phyloP scores from a whole-genome alignment of 2,888 invertebrate genomes.

The Priocnemis perturbator region DNA sequence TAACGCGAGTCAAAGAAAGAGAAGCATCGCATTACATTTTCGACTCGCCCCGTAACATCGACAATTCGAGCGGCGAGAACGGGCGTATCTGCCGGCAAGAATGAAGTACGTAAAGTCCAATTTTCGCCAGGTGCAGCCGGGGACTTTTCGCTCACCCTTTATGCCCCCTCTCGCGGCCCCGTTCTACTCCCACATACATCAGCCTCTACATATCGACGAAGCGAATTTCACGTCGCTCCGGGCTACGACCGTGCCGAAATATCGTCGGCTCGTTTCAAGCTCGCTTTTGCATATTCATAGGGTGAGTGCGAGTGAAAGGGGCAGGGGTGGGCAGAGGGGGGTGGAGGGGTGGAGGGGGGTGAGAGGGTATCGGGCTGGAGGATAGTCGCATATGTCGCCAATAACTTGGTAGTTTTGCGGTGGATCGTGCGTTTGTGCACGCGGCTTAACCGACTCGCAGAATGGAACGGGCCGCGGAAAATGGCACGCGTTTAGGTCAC shows the following conservation, averaged over 20 bases:
- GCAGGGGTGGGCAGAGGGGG: constrained; percentile 7
- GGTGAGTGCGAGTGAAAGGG: constrained; percentile 12
- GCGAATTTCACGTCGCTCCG: constrained; percentile 58
- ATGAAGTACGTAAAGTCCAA: too few relatives aligned
- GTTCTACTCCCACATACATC: too few relatives aligned
- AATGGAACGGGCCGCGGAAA: constrained; percentile 22
- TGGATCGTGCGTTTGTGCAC: constrained; percentile 20
- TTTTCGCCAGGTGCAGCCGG: too few relatives aligned
- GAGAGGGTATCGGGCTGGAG: constrained; percentile 11
- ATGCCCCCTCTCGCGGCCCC: too few relatives aligned
- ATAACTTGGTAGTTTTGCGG: constrained; percentile 60
- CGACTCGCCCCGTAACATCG: too few relatives aligned
- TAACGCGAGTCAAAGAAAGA: too few relatives aligned
- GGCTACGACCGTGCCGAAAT: constrained; percentile 59
- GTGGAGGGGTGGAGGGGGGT: constrained; percentile 15
- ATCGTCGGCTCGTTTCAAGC: constrained; percentile 64
- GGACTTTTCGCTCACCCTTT: too few relatives aligned
- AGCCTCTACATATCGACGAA: constrained; percentile 47
- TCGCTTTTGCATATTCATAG: constrained; percentile 69
- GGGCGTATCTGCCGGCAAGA: too few relatives aligned
- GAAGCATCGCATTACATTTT: too few relatives aligned
- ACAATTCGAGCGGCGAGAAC: too few relatives aligned
- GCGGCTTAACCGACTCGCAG: constrained; percentile 24
- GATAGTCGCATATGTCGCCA: constrained; percentile 63
- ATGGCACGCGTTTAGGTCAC: constrained; percentile 29